Conservation (phyloP, 2,888 invertebrate genomes). For the Thalpophila matura region DNA sequence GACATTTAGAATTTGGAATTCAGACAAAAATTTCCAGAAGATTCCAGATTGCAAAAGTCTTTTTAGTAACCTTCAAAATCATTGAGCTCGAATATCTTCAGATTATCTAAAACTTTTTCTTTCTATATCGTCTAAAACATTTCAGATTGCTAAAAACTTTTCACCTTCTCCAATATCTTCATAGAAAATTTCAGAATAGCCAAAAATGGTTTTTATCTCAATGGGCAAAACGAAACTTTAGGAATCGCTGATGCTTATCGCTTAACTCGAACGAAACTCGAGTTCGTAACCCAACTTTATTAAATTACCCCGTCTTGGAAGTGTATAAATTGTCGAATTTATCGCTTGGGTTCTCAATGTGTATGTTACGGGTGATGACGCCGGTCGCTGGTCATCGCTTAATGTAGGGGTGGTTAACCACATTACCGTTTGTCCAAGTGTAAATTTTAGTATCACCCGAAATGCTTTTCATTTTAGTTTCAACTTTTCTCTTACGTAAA, state of each 20-base stretch:
- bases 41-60: not conserved
- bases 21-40: slow-evolving; percentile 18
- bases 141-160: slow-evolving; percentile 19
- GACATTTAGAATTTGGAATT: not conserved
- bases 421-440: slow-evolving; percentile 9
- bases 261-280: slow-evolving; percentile 52
- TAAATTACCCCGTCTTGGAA: slow-evolving; percentile 77
- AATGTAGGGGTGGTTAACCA: slow-evolving; percentile 38
- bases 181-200: slow-evolving; percentile 17
- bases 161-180: slow-evolving; percentile 9
- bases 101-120: slow-evolving; percentile 7
- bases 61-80: not conserved
- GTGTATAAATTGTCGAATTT: slow-evolving; percentile 82
- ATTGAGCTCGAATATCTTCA: no score
- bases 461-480: not conserved
- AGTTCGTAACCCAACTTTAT: slow-evolving; percentile 73
- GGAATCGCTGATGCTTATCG: slow-evolving; percentile 48
- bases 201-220: slow-evolving; percentile 13
- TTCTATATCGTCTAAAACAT: slow-evolving; percentile 1
- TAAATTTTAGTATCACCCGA: slow-evolving; percentile 8
- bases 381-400: slow-evolving; percentile 65
- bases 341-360: slow-evolving; percentile 65
- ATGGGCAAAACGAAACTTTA: slow-evolving; percentile 13
- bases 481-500: no score
- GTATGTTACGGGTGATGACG: slow-evolving; percentile 54